Base-by-base conservation (phyloP, 2,888 invertebrate genomes). In the Megaustenia siamemsis region DNA sequence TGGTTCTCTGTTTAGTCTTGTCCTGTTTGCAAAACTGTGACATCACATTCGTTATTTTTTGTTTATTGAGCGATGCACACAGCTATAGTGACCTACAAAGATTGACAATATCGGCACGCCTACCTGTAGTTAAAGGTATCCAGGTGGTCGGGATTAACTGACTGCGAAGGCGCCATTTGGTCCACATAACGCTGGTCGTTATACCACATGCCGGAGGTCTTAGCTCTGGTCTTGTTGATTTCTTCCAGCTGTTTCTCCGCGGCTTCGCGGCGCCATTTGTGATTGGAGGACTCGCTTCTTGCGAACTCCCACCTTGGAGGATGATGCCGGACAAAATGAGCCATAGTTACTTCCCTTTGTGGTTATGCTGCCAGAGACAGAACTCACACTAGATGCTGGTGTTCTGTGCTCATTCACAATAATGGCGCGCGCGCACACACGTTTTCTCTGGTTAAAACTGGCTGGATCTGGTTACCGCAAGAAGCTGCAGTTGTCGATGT, bases 51-150 rank as follows among this genome's bases (percentile, higher is more conserved):
- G n/a, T n/a, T n/a, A n/a, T n/a, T n/a, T n/a, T n/a, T n/a, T n/a
- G n/a, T n/a, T n/a, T n/a, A n/a, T n/a, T n/a, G n/a, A n/a, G n/a
- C n/a, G n/a, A n/a, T n/a, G n/a, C n/a, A n/a, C n/a, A n/a, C n/a
- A n/a, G n/a, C n/a, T n/a, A n/a, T n/a, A n/a, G n/a, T n/a, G n/a
- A n/a, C n/a, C n/a, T n/a, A n/a, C n/a, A n/a, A n/a, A n/a, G n/a
- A n/a, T n/a, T n/a, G n/a, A n/a, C n/a, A n/a, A n/a, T n/a, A n/a
- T n/a, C n/a, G n/a, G n/a, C n/a, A n/a, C 28, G 8, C n/a, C 78
- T 32, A 84, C 84, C 84, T 79, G 84, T 84, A 84, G 38, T 71
- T 79, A 18, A 79, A 71, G 2, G 78, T 78, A 63, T 84, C 84
- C 45, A 84, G 24, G 21, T 32, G n/a, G 40, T 73, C 69, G 6